These are phyloP conservation scores for Macrobrachium rosenbergii DNA, from an alignment of 1,140 invertebrate species.

Conservation along the genomic window DNA sequence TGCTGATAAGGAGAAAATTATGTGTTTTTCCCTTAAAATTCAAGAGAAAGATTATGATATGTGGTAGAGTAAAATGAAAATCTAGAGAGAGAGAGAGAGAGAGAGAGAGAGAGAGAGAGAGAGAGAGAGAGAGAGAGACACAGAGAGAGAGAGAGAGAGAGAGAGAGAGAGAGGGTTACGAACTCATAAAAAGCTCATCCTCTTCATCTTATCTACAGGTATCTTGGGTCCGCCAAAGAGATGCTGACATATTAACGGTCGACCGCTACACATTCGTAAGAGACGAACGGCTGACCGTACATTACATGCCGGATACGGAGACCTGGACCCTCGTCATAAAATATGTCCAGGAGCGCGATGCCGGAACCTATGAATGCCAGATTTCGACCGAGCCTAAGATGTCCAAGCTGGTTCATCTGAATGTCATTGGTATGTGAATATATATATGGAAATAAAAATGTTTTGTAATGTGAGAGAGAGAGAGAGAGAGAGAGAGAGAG, in stretches of 20 bases:
- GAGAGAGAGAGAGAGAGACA: too few relatives aligned
- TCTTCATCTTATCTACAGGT: conserved; percentile 73
- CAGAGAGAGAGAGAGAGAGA: too few relatives aligned
- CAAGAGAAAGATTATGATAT: too few relatives aligned
- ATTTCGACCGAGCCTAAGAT: conserved; percentile 84
- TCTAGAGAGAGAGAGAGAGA: too few relatives aligned
- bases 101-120: too few relatives aligned
- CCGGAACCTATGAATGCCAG: conserved; percentile 84
- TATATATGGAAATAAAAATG: neutral
- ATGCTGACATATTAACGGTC: conserved; percentile 82
- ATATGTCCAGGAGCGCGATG: conserved; percentile 76
- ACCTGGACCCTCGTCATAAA: conserved; percentile 80
- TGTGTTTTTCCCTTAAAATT: too few relatives aligned
- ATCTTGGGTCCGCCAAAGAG: conserved; percentile 81
- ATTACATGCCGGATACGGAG: conserved; percentile 70
- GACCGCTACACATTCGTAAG: conserved; percentile 79
- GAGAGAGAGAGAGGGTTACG: too few relatives aligned
- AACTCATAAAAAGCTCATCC: too few relatives aligned
- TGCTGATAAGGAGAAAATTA: too few relatives aligned
- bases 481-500: too few relatives aligned
- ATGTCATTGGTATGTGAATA: conserved; percentile 81
- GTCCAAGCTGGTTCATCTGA: conserved; percentile 87
- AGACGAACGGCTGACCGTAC: conserved; percentile 77
- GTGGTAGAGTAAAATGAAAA: too few relatives aligned
- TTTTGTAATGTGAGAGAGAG: too few relatives aligned